These are phyloP conservation scores for Parthenolecanium corni DNA, from an alignment of 2,888 invertebrate genomes.

Conservation along the genomic window DNA sequence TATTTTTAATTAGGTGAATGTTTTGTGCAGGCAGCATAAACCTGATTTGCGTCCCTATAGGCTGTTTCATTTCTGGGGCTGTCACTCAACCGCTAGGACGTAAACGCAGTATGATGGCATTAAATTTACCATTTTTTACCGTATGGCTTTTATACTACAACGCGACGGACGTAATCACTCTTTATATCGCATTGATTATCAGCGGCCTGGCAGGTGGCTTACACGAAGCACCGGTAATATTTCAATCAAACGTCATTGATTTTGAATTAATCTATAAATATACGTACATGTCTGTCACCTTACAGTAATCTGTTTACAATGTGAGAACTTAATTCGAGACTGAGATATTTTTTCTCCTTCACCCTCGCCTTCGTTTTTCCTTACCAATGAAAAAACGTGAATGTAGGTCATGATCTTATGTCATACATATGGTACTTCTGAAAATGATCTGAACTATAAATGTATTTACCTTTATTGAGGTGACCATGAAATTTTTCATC, in stretches of 20 bases:
- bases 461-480: too few relatives aligned
- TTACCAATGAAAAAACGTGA: not conserved
- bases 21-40: constrained; percentile 58
- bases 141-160: constrained; percentile 65
- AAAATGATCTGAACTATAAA: not conserved
- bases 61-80: constrained; percentile 61
- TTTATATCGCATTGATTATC: constrained; percentile 57
- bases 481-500: too few relatives aligned
- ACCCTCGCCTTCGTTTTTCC: too few relatives aligned
- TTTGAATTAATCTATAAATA: not conserved
- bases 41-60: constrained; percentile 65
- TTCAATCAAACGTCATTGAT: not conserved
- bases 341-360: too few relatives aligned
- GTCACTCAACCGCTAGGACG: constrained; percentile 61
- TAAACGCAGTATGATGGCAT: constrained; percentile 60
- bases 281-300: not conserved
- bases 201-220: constrained; percentile 67
- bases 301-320: not conserved
- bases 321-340: too few relatives aligned
- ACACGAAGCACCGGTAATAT: constrained; percentile 57
- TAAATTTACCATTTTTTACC: constrained; percentile 59
- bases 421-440: too few relatives aligned
- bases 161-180: constrained; percentile 48
- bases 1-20: constrained; percentile 21
- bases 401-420: not conserved